Conservation (phyloP, 2,113 vertebrate genomes). For the Laticauda laticaudata region DNA sequence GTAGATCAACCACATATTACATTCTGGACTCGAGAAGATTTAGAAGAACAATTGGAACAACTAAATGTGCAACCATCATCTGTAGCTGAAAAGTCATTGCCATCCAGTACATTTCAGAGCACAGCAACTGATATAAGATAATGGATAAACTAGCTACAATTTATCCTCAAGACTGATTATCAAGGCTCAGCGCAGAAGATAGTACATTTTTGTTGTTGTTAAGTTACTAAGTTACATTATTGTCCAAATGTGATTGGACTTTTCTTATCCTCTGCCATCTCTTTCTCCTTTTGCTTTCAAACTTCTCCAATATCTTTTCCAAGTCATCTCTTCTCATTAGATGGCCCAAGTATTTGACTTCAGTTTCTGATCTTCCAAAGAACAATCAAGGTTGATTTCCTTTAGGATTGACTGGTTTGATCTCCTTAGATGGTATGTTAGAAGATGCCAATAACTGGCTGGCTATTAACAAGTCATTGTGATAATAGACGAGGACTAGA, state of each 20-base stretch:
- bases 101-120: not conserved
- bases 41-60: not conserved
- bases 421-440: not conserved
- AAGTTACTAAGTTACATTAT: not conserved
- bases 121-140: not conserved
- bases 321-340: not conserved
- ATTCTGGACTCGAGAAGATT: not conserved
- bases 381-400: not conserved
- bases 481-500: not conserved
- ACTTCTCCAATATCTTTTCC: not conserved
- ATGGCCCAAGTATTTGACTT: not conserved
- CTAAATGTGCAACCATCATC: not conserved
- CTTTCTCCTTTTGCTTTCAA: not conserved
- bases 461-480: not conserved
- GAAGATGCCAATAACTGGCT: not conserved
- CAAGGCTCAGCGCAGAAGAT: not conserved
- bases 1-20: not conserved
- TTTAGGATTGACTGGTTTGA: not conserved
- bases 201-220: not conserved
- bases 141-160: not conserved
- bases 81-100: not conserved
- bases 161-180: not conserved
- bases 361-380: not conserved
- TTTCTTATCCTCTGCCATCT: not conserved
- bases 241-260: not conserved